A percentile compares a stretch with the other conserved stretches of the same genome.
Evolutionary conservation across 2,113 vertebrate genomes (phyloP).

Genomic region (Felis catus): DNA sequence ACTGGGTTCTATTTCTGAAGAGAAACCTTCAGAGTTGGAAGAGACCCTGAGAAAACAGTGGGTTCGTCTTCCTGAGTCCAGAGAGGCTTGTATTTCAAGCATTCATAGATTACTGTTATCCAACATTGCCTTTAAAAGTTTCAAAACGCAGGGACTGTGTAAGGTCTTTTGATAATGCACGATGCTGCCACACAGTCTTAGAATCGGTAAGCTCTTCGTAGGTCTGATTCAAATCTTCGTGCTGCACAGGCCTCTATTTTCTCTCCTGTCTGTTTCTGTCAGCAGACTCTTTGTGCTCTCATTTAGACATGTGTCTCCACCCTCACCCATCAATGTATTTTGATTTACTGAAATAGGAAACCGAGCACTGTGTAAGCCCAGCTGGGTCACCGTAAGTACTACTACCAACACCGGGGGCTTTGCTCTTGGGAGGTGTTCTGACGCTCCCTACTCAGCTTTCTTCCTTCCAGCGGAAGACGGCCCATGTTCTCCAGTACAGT

Average conservation of each 20-base stretch:
- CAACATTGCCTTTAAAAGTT: constrained; percentile 50
- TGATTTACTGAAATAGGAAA: constrained; percentile 69
- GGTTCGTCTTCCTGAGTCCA: constrained; percentile 1
- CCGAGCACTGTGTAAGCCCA: constrained; percentile 50
- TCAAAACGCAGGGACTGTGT: constrained; percentile 6
- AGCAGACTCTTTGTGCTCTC: constrained; percentile 51
- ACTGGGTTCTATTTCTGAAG: background rate
- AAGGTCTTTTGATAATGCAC: constrained; percentile 14
- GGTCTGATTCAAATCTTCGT: constrained; percentile 50
- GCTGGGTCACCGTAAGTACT: constrained; percentile 61
- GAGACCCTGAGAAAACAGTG: background rate
- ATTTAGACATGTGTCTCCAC: constrained; percentile 60
- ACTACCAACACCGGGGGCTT: constrained; percentile 62
- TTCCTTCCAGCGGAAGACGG: constrained; percentile 40
- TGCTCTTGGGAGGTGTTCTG: constrained; percentile 22
- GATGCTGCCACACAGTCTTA: background rate
- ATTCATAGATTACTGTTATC: background rate
- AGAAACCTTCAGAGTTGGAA: background rate
- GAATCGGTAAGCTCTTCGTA: constrained; percentile 32
- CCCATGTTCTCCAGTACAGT: constrained; percentile 32
- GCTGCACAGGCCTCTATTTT: constrained; percentile 17
- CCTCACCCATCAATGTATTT: constrained; percentile 63
- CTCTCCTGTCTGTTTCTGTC: background rate
- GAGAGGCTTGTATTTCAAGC: background rate
- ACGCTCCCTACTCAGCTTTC: constrained; percentile 49